phyloP scores from a whole-genome alignment of 2,888 invertebrate genomes.

The Tupiocoris notatus region DNA sequence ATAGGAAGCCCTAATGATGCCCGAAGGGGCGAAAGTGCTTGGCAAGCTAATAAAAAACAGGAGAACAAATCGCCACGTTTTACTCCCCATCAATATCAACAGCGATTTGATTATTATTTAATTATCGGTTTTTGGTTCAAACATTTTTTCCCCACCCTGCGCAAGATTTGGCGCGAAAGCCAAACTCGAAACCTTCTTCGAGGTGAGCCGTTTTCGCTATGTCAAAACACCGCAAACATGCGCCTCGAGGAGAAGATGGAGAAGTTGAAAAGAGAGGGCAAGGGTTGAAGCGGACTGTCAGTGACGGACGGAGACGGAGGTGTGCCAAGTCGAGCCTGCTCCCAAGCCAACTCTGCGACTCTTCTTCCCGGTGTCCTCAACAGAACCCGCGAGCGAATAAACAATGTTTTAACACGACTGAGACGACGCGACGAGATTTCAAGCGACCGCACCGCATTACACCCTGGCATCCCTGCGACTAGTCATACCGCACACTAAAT shows the following conservation, averaged over 20 bases:
- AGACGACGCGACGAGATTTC: not conserved
- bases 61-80: no score
- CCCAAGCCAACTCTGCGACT: not conserved
- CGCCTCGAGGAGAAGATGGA: not conserved
- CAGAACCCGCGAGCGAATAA: conserved; percentile 27
- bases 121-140: no score
- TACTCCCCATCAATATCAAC: no score
- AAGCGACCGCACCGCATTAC: conserved; percentile 35
- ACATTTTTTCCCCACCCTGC: no score
- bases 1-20: no score
- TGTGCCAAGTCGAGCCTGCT: conserved; percentile 28
- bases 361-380: not conserved
- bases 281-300: conserved; percentile 9
- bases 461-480: not conserved
- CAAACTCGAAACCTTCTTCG: no score
- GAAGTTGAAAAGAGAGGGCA: not conserved
- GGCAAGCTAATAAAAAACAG: no score
- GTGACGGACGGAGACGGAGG: conserved; percentile 30
- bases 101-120: no score
- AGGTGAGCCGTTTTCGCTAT: no score
- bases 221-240: no score
- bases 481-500: not conserved
- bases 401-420: conserved; percentile 41
- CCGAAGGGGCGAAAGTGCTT: no score
- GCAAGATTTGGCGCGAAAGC: no score